A percentile compares a stretch with the other conserved stretches of the same genome.
Evolutionary conservation across 2,888 invertebrate species (phyloP).

Genomic region (Drosophila ochracea): DNA sequence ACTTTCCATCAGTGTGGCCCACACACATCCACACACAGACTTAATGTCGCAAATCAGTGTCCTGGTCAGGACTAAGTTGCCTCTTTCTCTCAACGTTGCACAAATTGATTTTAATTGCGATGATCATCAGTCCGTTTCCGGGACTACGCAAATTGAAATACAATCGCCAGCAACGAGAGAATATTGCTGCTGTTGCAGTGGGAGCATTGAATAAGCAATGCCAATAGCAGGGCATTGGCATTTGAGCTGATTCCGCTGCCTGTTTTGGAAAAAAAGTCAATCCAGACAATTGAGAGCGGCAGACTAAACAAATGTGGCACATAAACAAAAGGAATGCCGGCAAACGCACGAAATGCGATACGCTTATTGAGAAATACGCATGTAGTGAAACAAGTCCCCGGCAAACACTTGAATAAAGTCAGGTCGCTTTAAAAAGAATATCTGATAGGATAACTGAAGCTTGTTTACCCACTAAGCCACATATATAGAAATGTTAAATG

Average conservation of each 20-base stretch:
- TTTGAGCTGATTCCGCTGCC: background rate
- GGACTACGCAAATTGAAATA: conserved; percentile 55
- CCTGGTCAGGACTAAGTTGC: conserved; percentile 1
- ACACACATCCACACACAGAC: background rate
- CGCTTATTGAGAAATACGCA: background rate
- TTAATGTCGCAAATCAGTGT: conserved; percentile 36
- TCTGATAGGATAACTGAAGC: background rate
- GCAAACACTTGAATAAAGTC: background rate
- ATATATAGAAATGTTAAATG: background rate
- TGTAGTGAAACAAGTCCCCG: background rate
- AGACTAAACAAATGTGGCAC: conserved; percentile 28
- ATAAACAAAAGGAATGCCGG: conserved; percentile 10
- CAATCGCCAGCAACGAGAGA: conserved; percentile 43
- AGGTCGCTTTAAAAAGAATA: background rate
- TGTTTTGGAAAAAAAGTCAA: background rate
- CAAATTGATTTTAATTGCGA: conserved; percentile 58
- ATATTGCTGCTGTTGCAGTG: conserved; percentile 11
- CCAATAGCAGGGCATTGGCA: conserved; percentile 12
- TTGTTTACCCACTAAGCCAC: background rate
- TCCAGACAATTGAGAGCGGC: conserved; percentile 13
- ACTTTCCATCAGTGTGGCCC: conserved; percentile 20
- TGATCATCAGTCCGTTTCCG: conserved; percentile 18
- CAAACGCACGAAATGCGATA: conserved; percentile 11
- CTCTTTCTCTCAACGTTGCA: background rate
- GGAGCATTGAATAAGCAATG: conserved; percentile 11